Base-by-base conservation (phyloP, 2,797 vertebrate genomes). In the Eulemur rubriventer region DNA sequence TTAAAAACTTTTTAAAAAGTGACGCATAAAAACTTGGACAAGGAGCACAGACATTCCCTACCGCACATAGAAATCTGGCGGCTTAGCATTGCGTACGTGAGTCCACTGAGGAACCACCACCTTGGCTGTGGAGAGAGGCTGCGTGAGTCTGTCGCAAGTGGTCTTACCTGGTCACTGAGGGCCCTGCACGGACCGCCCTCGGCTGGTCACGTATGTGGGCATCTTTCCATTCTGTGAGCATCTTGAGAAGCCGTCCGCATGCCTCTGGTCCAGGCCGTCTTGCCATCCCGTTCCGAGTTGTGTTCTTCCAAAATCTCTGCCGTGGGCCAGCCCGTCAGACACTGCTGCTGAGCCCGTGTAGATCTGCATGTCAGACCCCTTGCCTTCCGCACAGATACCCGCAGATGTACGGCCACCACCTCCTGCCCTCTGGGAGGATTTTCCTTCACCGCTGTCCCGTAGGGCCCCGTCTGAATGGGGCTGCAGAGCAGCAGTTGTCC, bases 61-160 rank as follows among this genome's bases (percentile, higher is more conserved):
- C 48, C 52, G 16, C 5, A 4, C 17, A 4, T 17, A 20, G 59
- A 46, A 24, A 24, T 12, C 59, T 50, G 33, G 65, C 10, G 22
- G 69, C 6, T 50, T n/a, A 0, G 0, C 59, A 33, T 41, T 69
- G 48, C 48, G 75, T 28, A 55, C 48, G 3, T 3, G 50, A 55
- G 59, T 61, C 70, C 61, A 5, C 18, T 33, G 61, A 50, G 43
- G 38, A 84, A 61, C 30, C 69, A 43, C 9, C 41, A 22, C 0
- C 52, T 48, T 59, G 50, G 46, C 5, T 14, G 30, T 12, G 50
- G 50, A 35, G 69, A 88, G 59, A 61, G 30, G 69, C 61, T 14
- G 50, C 35, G 10, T 0, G 1, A 48, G 26, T 78, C 61, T 26
- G 43, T 0, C 26, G 24, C 30, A 7, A 1, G 7, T n/a, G 35